Evolutionary conservation across 2,888 invertebrate genomes (phyloP), one percentile per base, ranked within the genome.

Genomic region (Drosophila rellima): DNA sequence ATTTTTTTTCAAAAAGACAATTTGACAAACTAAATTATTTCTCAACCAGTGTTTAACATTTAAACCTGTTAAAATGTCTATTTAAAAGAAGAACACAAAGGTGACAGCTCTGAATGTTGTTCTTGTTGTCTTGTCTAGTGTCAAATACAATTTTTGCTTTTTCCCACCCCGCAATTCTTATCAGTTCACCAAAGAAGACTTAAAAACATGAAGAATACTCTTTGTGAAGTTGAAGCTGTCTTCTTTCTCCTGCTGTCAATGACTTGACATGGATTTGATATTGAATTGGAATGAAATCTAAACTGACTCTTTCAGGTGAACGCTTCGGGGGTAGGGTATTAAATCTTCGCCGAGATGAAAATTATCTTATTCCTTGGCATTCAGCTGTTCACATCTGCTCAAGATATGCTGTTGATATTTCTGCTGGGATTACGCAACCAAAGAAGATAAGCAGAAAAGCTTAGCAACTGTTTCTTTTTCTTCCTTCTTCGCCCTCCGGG

Each of bases 401-500:
- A 52, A 61, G 70, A 74, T 45, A 44, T 45, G 70, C 64, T 40
- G 70, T 62, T 74, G 62, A 68, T 69, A 48, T 47, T 68, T 42
- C 62, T 45, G 29, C 55, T 35, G 45, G 69, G 76, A 76, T 74
- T 74, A 61, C 65, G 47, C 31, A 61, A 65, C 44, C 64, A 52
- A 63, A 57, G 74, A 35, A 70, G 64, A 68, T 77, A 66, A 82
- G 80, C 65, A 67, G 63, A 11, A 20, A 44, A 67, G 76, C 76
- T 77, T 66, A 70, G 55, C 40, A 54, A 39, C 61, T 57, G 57
- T 40, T 47, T 45, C 44, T 51, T 8, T 29, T 31, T 23, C 20
- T 42, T 26, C n/a, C n/a, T n/a, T n/a, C n/a, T n/a, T n/a, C n/a
- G n/a, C n/a, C n/a, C n/a, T n/a, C n/a, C n/a, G n/a, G n/a, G n/a